Percentiles rank a stretch among this genome's conserved stretches.
phyloP scores from a whole-genome alignment of 92 coral and sea anemone genomes.

The Muricea muricata region DNA sequence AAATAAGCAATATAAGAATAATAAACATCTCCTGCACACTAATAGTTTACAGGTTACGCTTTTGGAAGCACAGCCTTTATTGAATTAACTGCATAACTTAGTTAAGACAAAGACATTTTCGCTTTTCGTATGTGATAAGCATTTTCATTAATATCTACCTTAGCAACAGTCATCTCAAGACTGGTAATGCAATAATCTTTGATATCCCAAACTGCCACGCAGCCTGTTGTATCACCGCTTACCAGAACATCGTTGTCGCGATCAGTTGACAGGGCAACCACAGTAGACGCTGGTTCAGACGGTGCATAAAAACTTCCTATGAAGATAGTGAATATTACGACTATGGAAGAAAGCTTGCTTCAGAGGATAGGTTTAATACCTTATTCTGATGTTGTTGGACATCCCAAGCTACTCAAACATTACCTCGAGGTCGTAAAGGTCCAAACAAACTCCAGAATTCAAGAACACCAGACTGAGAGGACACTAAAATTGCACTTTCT shows the following conservation, averaged over 20 bases:
- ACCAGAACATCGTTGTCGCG: slow-evolving; percentile 76
- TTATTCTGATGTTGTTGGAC: not conserved
- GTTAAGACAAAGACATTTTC: too few species aligned
- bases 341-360: too few species aligned
- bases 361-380: too few species aligned
- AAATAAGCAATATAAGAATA: too few species aligned
- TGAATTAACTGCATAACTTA: too few species aligned
- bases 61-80: too few species aligned
- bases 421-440: slow-evolving; percentile 81
- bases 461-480: slow-evolving; percentile 83
- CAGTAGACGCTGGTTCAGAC: slow-evolving; percentile 64
- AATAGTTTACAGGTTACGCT: too few species aligned
- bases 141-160: too few species aligned
- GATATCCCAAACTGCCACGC: slow-evolving; percentile 85
- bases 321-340: not conserved
- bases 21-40: too few species aligned
- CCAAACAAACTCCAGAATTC: slow-evolving; percentile 96
- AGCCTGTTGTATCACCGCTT: slow-evolving; percentile 85
- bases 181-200: slow-evolving; percentile 81
- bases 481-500: slow-evolving; percentile 88
- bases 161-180: slow-evolving; percentile 64
- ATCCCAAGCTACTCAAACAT: not conserved
- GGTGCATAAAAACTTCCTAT: slow-evolving; percentile 80
- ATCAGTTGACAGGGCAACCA: slow-evolving; percentile 82
- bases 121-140: too few species aligned